phyloP scores from a whole-genome alignment of 2,113 vertebrate genomes.

The Plotosus lineatus region DNA sequence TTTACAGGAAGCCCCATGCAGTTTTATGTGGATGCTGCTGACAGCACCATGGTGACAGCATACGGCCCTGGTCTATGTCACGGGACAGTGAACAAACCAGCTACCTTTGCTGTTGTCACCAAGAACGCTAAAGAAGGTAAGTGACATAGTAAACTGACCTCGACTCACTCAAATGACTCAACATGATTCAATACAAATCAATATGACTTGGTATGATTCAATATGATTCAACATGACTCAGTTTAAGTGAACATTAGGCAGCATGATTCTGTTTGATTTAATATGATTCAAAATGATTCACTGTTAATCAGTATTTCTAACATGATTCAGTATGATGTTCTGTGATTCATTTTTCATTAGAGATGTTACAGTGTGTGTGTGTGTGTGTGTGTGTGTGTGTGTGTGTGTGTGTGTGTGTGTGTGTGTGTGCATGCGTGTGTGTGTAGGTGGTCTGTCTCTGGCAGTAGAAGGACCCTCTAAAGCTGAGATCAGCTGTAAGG shows the following conservation, averaged over 20 bases:
- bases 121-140: constrained; percentile 93
- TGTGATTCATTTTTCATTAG: not conserved
- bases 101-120: constrained; percentile 93
- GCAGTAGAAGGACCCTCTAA: constrained; percentile 96
- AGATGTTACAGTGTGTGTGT: not conserved
- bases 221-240: not conserved
- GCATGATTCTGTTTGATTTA: not conserved
- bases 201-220: not conserved
- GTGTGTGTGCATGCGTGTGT: constrained; percentile 23
- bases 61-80: constrained; percentile 92
- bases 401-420: not conserved
- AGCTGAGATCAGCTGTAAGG: constrained; percentile 95
- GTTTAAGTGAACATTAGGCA: not conserved
- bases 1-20: constrained; percentile 87
- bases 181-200: not conserved
- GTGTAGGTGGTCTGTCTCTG: constrained; percentile 87
- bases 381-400: not conserved
- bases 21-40: constrained; percentile 92
- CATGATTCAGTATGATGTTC: not conserved
- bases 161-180: not conserved
- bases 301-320: not conserved
- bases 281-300: not conserved
- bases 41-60: constrained; percentile 89
- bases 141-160: not conserved
- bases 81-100: constrained; percentile 89